Conservation (phyloP, 1,140 invertebrate species). For the Leguminivora glycinivorella region DNA sequence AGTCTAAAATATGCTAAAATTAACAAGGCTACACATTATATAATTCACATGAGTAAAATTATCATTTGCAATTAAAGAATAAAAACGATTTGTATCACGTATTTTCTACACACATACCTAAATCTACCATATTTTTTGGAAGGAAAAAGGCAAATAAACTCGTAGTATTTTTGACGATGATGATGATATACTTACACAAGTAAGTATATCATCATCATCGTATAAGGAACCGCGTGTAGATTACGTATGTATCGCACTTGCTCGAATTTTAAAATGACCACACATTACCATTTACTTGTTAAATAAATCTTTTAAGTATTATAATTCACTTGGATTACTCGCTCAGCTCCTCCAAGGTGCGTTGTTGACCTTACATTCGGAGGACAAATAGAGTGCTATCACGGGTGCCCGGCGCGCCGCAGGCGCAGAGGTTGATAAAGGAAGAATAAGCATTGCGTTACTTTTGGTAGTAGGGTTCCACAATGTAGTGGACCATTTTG, state of each 20-base stretch:
- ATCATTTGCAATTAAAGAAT: no score
- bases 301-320: slow-evolving; percentile 18
- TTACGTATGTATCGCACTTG: background rate
- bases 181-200: no score
- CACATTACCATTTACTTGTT: slow-evolving; percentile 8
- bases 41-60: no score
- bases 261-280: background rate
- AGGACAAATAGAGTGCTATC: slow-evolving; percentile 16
- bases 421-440: slow-evolving; percentile 2
- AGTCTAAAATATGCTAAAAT: no score
- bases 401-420: background rate
- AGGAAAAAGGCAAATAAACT: no score
- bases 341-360: slow-evolving; percentile 1
- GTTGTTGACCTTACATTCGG: slow-evolving; percentile 24
- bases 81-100: no score
- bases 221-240: background rate
- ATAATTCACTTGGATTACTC: slow-evolving; percentile 13
- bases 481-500: background rate
- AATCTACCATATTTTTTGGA: no score
- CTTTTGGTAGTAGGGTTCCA: background rate
- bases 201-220: no score
- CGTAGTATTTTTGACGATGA: no score
- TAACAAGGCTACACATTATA: no score
- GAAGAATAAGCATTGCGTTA: slow-evolving; percentile 14
- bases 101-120: no score